phyloP scores from a whole-genome alignment of 2,797 vertebrate species.

The Sebastes baramenuke region DNA sequence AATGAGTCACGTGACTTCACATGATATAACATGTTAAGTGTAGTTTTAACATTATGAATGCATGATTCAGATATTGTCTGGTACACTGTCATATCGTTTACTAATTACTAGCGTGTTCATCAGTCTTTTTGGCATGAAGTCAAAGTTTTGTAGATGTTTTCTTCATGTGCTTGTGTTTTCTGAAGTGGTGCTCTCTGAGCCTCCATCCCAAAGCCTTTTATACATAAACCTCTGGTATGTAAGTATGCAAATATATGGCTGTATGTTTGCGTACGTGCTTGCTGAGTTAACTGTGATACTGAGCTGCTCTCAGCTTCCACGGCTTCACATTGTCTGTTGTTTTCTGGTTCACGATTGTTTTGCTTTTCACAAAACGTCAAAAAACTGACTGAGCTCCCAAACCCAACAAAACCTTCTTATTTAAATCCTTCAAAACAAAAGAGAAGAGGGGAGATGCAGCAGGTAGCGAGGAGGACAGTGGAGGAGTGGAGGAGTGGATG shows the following conservation, averaged over 20 bases:
- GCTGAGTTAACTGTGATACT: conserved; percentile 14
- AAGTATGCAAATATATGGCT: not conserved
- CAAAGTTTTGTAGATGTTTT: not conserved
- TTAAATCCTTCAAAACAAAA: conserved; percentile 41
- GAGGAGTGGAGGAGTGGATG: conserved; percentile 19
- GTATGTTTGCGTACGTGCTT: not conserved
- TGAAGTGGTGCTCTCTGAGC: not conserved
- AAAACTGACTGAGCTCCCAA: conserved; percentile 4
- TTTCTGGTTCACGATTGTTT: conserved; percentile 15
- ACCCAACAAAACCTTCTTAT: not conserved
- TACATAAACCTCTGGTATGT: not conserved
- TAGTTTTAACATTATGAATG: not conserved
- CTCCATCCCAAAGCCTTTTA: not conserved
- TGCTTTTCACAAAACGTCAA: conserved; percentile 19
- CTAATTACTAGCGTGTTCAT: not conserved
- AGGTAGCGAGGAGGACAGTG: conserved; percentile 27
- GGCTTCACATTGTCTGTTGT: conserved; percentile 6
- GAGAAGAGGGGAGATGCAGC: not conserved
- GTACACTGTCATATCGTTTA: no score
- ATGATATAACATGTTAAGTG: not conserved
- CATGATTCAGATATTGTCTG: not conserved
- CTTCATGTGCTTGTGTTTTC: not conserved
- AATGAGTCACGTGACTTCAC: no score
- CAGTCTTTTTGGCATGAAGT: not conserved
- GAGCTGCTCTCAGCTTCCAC: conserved; percentile 9